Base-by-base conservation (phyloP, 1,140 invertebrate genomes). In the Pectinophora gossypiella region DNA sequence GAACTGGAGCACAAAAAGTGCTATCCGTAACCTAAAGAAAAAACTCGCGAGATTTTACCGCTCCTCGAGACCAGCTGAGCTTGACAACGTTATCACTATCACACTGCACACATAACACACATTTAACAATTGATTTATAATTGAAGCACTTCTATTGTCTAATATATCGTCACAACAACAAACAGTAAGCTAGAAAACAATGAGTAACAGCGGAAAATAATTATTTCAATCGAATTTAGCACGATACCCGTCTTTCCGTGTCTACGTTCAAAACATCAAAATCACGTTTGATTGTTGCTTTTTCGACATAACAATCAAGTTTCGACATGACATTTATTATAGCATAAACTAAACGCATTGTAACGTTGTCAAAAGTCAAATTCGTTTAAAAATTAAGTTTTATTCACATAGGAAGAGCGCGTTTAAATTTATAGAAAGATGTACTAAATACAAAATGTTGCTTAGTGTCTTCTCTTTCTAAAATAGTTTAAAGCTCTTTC, bases 31-130 rank as follows among this genome's bases (percentile, higher is more conserved):
- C 56, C 69, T 68, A 63, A 35, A 73, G 64, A 83, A 21, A 82
- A 85, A 85, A 79, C 70, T 80, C 64, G 77, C 64, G 68, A 80
- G 78, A 79, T 80, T 82, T 86, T 85, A 85, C 84, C 81, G 79
- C 81, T 87, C 80, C 64, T 71, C 64, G 65, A 61, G 51, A 73
- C 68, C 84, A 87, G 84, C 84, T 87, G 84, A 85, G 76, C 81
- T 83, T 80, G 80, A 84, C 74, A 76, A 78, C 67, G 72, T 78
- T 86, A 86, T 77, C 80, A 86, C 76, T 74, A 70, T 61, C 54
- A 1, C 36, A 63, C 56, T 51, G 23, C 49, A 56, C 52, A 21
- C 64, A 63, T 60, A 59, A 16, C 45, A 50, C 46, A 40, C 36
- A 13, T 40, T 18, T 40, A 15, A 21, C 38, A 2, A 10, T 40